phyloP scores from a whole-genome alignment of 1,140 invertebrate species.

The Drosophila leontia region DNA sequence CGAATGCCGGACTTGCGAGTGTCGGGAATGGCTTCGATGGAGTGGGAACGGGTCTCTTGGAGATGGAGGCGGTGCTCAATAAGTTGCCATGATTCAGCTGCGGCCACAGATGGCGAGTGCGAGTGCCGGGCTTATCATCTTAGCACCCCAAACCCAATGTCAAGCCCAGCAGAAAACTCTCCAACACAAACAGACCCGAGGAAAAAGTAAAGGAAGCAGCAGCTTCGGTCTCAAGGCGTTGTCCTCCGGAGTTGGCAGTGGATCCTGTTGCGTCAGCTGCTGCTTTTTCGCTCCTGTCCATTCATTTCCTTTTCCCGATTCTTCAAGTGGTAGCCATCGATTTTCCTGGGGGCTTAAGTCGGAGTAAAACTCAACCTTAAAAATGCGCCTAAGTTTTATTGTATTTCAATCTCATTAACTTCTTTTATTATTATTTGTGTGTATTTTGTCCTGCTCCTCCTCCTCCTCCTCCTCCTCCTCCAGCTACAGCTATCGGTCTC shows the following conservation, averaged over 20 bases:
- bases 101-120: conserved; percentile 18
- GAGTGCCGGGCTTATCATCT: conserved; percentile 18
- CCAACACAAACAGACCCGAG: conserved; percentile 17
- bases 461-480: not conserved
- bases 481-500: not conserved
- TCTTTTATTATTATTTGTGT: conserved; percentile 81
- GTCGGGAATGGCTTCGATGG: conserved; percentile 11
- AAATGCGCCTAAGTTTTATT: conserved; percentile 80
- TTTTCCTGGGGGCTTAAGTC: conserved; percentile 66
- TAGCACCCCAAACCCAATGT: conserved; percentile 12
- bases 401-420: conserved; percentile 81
- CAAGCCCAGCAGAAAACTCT: conserved; percentile 12
- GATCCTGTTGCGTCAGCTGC: conserved; percentile 44
- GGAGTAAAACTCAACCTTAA: conserved; percentile 65
- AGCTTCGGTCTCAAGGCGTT: conserved; percentile 12
- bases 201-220: not conserved
- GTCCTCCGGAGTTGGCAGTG: conserved; percentile 23
- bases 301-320: not conserved
- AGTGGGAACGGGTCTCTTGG: not conserved
- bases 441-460: conserved; percentile 38
- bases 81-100: conserved; percentile 68
- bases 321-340: conserved; percentile 55
- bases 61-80: conserved; percentile 35
- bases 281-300: not conserved
- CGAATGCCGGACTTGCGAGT: conserved; percentile 16